A percentile compares a stretch with the other conserved stretches of the same genome.
phyloP scores from a whole-genome alignment of 2,113 vertebrate species.

The Poeciliopsis prolifica region DNA sequence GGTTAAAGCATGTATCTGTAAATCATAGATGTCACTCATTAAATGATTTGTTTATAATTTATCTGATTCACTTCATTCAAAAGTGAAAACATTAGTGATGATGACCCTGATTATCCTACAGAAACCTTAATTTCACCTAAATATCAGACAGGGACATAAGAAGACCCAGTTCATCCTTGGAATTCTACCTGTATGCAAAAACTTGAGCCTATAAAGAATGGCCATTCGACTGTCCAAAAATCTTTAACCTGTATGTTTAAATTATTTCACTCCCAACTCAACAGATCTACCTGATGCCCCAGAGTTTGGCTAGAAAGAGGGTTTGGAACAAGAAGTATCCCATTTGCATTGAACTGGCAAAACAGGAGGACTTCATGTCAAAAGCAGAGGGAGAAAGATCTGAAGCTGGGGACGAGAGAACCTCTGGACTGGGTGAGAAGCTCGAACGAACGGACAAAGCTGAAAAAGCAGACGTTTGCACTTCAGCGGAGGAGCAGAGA shows the following conservation, averaged over 20 bases:
- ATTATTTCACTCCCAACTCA: neutral
- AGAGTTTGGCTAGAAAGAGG: slow-evolving; percentile 92
- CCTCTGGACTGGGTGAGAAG: slow-evolving; percentile 40
- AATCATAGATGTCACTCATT: neutral
- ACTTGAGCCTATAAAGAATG: too few species aligned
- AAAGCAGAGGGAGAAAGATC: slow-evolving; percentile 87
- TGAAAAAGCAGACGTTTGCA: slow-evolving; percentile 65
- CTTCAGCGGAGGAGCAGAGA: slow-evolving; percentile 81
- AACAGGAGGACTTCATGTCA: slow-evolving; percentile 96
- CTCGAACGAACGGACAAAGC: slow-evolving; percentile 71
- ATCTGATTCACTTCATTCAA: neutral
- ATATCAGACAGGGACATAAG: neutral
- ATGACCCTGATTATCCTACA: neutral
- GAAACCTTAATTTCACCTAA: neutral
- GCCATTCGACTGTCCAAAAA: too few species aligned
- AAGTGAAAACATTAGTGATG: neutral
- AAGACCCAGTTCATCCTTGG: neutral
- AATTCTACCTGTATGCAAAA: neutral
- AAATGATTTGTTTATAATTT: neutral
- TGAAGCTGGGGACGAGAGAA: slow-evolving; percentile 62
- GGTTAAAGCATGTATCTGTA: neutral
- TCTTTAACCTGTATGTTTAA: neutral
- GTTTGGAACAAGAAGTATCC: slow-evolving; percentile 99
- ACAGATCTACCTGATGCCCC: slow-evolving; percentile 93
- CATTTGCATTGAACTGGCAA: slow-evolving; percentile 93